Percentiles rank a stretch among this genome's conserved stretches.
Conservation (phyloP, 2,888 invertebrate species). For the Ornithoptera priamus region DNA sequence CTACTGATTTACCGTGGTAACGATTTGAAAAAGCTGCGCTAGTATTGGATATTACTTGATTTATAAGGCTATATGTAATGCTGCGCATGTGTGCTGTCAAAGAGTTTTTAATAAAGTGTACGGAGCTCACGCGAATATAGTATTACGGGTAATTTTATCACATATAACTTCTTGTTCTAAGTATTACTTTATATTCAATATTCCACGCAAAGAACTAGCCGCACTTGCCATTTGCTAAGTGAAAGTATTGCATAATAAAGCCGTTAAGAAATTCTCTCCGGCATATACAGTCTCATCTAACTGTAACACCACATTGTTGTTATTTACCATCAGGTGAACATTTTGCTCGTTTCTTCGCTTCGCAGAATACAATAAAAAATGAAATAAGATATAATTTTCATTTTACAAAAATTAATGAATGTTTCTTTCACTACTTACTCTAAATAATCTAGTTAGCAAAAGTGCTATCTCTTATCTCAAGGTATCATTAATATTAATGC, state of each 20-base stretch:
- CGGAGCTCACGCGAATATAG: constrained; percentile 46
- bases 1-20: constrained; percentile 46
- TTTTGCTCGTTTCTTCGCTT: no score
- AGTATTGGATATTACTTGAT: constrained; percentile 57
- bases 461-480: no score
- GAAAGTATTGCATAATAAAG: neutral
- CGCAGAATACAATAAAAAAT: no score
- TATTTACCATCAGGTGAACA: no score
- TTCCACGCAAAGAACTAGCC: constrained; percentile 5
- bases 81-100: constrained; percentile 39
- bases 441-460: no score
- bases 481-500: no score
- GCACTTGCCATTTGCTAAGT: neutral
- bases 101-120: constrained; percentile 57
- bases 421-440: no score
- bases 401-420: no score
- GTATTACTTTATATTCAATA: constrained; percentile 19
- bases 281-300: no score
- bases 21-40: constrained; percentile 60
- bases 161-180: constrained; percentile 31
- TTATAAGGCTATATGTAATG: constrained; percentile 57
- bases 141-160: constrained; percentile 42
- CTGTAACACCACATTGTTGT: no score
- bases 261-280: neutral
- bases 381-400: no score